These are phyloP conservation scores for Cephus pulcher DNA, from an alignment of 2,888 invertebrate genomes.

Conservation along the genomic window DNA sequence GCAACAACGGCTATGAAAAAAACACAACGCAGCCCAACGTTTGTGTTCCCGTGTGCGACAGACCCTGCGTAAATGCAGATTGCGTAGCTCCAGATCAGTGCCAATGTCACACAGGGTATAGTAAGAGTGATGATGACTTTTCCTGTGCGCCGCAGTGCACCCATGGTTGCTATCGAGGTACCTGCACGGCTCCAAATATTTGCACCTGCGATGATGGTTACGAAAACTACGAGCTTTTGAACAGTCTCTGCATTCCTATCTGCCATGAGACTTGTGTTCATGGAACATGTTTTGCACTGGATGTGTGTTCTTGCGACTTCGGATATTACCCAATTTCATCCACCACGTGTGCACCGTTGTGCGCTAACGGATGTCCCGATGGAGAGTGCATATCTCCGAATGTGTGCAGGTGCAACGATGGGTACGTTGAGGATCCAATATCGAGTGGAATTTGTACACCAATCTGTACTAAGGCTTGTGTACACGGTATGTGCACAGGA, in stretches of 20 bases:
- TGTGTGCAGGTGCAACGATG: slow-evolving; percentile 49
- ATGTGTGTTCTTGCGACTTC: too few relatives aligned
- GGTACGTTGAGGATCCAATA: slow-evolving; percentile 48
- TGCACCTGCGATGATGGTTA: slow-evolving; percentile 32
- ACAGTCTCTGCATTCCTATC: too few relatives aligned
- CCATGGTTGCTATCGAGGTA: slow-evolving; percentile 43
- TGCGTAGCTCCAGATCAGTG: slow-evolving; percentile 48
- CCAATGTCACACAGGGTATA: slow-evolving; percentile 44
- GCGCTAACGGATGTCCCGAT: slow-evolving; percentile 43
- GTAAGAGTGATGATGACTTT: neutral
- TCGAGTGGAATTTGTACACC: slow-evolving; percentile 60
- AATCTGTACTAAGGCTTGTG: slow-evolving; percentile 61
- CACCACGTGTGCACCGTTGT: slow-evolving; percentile 44
- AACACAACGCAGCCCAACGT: slow-evolving; percentile 25
- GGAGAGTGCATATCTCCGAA: slow-evolving; percentile 45
- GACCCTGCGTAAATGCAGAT: slow-evolving; percentile 51
- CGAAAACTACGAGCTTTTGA: accelerated
- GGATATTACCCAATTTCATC: too few relatives aligned
- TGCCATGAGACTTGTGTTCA: too few relatives aligned
- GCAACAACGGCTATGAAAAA: slow-evolving; percentile 49
- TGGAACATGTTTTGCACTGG: too few relatives aligned
- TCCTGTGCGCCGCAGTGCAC: slow-evolving; percentile 48
- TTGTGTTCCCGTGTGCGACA: slow-evolving; percentile 58
- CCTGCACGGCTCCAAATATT: slow-evolving; percentile 37
- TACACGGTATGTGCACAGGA: slow-evolving; percentile 68